Percentiles rank a stretch among this genome's conserved stretches.
These are phyloP conservation scores for Cassiopea andromeda DNA, from an alignment of 30 jellyfish, hydroid and myxozoan genomes.

Conservation along the genomic window DNA sequence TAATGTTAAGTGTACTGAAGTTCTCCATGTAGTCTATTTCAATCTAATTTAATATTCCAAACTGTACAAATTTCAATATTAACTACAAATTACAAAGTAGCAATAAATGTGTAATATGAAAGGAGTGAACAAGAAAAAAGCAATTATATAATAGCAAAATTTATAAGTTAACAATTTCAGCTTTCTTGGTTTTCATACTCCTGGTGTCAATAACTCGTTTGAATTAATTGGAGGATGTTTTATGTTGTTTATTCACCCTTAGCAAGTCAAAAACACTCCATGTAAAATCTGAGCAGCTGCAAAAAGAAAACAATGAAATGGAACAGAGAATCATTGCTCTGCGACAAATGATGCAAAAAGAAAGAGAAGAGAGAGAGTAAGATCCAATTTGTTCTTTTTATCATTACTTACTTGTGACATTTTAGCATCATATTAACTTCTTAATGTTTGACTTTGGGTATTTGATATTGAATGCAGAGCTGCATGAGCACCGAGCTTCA, in stretches of 20 bases:
- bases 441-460: too few relatives aligned
- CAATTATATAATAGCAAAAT: not conserved
- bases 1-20: not conserved
- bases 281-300: conserved; percentile 66
- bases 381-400: not conserved
- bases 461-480: too few relatives aligned
- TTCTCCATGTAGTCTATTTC: not conserved
- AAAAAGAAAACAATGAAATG: conserved; percentile 71
- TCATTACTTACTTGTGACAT: not conserved
- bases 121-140: not conserved
- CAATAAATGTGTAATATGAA: not conserved
- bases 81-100: too few relatives aligned
- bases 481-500: too few relatives aligned
- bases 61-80: not conserved
- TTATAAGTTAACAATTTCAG: not conserved
- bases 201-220: not conserved
- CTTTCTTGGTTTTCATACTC: not conserved
- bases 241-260: not conserved
- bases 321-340: conserved; percentile 69
- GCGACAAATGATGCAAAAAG: conserved; percentile 72
- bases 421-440: too few relatives aligned
- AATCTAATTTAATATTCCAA: too few relatives aligned
- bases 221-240: too few relatives aligned
- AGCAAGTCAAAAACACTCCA: conserved; percentile 71
- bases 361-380: conserved; percentile 67